Conservation (phyloP, 2,888 invertebrate genomes). For the Bursaphelenchus okinawaensis region DNA sequence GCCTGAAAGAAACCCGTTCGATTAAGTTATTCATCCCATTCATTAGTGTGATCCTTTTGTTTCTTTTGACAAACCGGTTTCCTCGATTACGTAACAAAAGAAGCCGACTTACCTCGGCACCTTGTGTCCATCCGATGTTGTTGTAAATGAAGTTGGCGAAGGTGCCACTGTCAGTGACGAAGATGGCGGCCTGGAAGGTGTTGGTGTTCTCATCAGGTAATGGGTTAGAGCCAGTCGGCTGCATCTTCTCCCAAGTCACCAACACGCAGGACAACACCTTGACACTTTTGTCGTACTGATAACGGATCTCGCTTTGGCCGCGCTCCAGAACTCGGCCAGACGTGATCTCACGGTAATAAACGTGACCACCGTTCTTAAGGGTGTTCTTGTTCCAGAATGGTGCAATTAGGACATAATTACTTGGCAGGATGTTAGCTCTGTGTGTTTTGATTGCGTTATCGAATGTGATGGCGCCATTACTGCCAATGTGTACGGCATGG, state of each 20-base stretch:
- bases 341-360: slow-evolving; percentile 54
- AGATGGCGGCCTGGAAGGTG: slow-evolving; percentile 57
- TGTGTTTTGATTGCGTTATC: slow-evolving; percentile 40
- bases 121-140: slow-evolving; percentile 58
- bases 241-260: slow-evolving; percentile 58
- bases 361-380: slow-evolving; percentile 52
- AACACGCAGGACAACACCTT: slow-evolving; percentile 40
- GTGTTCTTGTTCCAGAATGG: slow-evolving; percentile 58
- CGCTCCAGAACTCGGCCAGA: slow-evolving; percentile 54
- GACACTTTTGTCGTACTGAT: slow-evolving; percentile 55
- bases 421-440: slow-evolving; percentile 33
- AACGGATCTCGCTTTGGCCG: slow-evolving; percentile 56
- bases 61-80: no score
- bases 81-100: neutral
- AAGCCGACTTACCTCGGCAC: slow-evolving; percentile 43
- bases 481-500: slow-evolving; percentile 45
- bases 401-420: slow-evolving; percentile 39
- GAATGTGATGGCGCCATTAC: slow-evolving; percentile 56
- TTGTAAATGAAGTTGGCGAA: slow-evolving; percentile 57
- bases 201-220: slow-evolving; percentile 56
- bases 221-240: slow-evolving; percentile 45
- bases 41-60: no score
- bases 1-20: slow-evolving; percentile 31
- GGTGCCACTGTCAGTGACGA: slow-evolving; percentile 53
- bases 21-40: neutral